Percentiles rank a stretch among this genome's conserved stretches.
phyloP scores from a whole-genome alignment of 2,113 vertebrate species.

The Poecilia latipinna region DNA sequence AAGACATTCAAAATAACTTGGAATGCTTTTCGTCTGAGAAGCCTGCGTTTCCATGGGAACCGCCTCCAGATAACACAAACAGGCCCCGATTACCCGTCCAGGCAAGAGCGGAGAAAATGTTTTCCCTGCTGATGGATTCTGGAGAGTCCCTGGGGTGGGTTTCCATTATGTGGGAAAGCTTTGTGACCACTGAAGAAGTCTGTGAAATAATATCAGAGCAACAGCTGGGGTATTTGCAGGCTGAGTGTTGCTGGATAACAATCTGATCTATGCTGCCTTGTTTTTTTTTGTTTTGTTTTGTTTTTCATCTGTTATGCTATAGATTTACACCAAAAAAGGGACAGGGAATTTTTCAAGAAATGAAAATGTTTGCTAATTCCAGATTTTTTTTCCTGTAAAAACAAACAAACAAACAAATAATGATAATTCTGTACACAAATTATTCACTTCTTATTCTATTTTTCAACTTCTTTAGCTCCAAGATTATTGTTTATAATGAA shows the following conservation, averaged over 20 bases:
- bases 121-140: conserved; percentile 73
- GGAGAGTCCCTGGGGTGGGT: conserved; percentile 60
- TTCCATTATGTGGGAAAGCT: conserved; percentile 69
- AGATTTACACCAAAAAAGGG: neutral
- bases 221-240: conserved; percentile 57
- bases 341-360: too few species aligned
- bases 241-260: conserved; percentile 5
- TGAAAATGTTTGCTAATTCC: neutral
- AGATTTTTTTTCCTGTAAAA: neutral
- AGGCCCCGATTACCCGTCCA: conserved; percentile 60
- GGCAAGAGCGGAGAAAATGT: conserved; percentile 66
- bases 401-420: too few species aligned
- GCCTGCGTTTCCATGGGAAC: conserved; percentile 69
- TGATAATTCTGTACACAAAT: too few species aligned
- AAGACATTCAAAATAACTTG: conserved; percentile 67
- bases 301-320: neutral
- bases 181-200: conserved; percentile 62
- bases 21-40: conserved; percentile 71
- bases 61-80: conserved; percentile 73
- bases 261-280: conserved; percentile 13
- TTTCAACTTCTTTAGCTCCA: neutral
- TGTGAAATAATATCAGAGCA: conserved; percentile 60
- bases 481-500: too few species aligned
- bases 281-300: conserved; percentile 17
- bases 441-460: neutral